Conservation (phyloP, 1,140 invertebrate genomes). For the Drosophila willistoni region DNA sequence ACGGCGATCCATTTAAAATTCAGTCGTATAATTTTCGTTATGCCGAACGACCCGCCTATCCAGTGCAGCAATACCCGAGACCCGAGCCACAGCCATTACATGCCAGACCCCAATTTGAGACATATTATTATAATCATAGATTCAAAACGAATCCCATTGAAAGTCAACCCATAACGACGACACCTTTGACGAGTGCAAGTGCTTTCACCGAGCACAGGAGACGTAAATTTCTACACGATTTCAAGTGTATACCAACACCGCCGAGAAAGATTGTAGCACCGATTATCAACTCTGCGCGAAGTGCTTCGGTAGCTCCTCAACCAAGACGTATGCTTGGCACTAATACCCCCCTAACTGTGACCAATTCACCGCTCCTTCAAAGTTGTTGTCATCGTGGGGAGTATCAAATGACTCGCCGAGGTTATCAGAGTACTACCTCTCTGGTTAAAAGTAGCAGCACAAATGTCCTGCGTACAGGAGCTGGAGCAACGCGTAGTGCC, state of each 20-base stretch:
- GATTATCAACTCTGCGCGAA: conserved; percentile 1
- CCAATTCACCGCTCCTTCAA: conserved; percentile 41
- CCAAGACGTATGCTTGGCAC: conserved; percentile 4
- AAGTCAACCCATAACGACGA: not conserved
- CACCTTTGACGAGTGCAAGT: not conserved
- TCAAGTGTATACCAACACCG: conserved; percentile 8
- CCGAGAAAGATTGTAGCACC: not conserved
- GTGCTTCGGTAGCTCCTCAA: conserved; percentile 20
- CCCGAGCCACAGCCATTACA: conserved; percentile 14
- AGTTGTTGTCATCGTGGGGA: conserved; percentile 39
- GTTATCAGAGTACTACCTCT: conserved; percentile 27
- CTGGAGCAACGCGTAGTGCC: not conserved
- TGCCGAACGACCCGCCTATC: conserved; percentile 62
- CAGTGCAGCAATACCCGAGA: conserved; percentile 46
- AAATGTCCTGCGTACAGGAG: not conserved
- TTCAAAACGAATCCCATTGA: conserved; percentile 34
- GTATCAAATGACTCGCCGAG: conserved; percentile 27
- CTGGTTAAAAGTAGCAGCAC: conserved; percentile 9
- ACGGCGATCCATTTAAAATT: conserved; percentile 75
- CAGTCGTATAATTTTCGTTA: conserved; percentile 78
- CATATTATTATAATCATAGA: conserved; percentile 66
- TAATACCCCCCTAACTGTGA: not conserved
- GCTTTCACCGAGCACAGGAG: conserved; percentile 42
- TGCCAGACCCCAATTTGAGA: conserved; percentile 47
- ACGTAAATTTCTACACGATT: conserved; percentile 48